Conservation (phyloP, 2,888 invertebrate species). For the Camponotus fellah region DNA sequence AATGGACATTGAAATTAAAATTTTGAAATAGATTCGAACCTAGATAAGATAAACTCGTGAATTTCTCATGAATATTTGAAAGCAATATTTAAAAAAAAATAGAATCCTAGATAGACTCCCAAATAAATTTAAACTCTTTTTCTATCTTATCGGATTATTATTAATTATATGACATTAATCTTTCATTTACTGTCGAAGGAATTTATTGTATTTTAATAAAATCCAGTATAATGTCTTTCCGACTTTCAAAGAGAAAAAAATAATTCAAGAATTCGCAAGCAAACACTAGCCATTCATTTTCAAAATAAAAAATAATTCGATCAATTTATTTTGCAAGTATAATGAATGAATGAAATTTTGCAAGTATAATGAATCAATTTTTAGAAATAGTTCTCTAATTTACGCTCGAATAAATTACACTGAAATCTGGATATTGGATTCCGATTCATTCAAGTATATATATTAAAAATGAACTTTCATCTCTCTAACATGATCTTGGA, state of each 20-base stretch:
- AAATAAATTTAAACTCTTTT: background rate
- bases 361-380: background rate
- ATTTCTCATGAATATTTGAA: background rate
- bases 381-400: background rate
- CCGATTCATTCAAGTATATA: background rate
- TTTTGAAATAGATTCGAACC: background rate
- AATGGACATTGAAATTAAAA: background rate
- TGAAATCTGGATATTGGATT: background rate
- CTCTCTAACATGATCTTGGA: background rate
- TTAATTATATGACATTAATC: background rate
- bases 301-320: background rate
- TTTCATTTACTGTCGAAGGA: background rate
- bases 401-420: background rate
- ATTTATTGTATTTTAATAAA: background rate
- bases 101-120: background rate
- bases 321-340: background rate
- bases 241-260: background rate
- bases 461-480: background rate
- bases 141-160: background rate
- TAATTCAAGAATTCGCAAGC: background rate
- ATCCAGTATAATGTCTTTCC: background rate
- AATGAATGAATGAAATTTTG: background rate
- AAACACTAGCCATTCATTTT: background rate
- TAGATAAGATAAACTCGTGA: background rate
- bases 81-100: background rate